A percentile compares a stretch with the other conserved stretches of the same genome.
Evolutionary conservation across 2,888 invertebrate genomes (phyloP).

Genomic region (Gymnocheta viridis): DNA sequence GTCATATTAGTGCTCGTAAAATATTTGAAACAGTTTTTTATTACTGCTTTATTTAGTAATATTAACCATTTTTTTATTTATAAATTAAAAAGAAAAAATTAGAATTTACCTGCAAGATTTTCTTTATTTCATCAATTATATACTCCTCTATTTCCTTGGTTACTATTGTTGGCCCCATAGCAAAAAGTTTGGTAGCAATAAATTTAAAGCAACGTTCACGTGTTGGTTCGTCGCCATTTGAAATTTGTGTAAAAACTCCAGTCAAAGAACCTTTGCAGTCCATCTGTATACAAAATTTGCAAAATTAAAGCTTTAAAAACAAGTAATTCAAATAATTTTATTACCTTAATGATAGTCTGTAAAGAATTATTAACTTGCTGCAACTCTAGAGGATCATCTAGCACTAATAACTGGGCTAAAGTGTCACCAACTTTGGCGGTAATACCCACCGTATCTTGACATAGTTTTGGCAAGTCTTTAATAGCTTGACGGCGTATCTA

Average conservation of each 20-base stretch:
- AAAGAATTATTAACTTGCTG: conserved; percentile 92
- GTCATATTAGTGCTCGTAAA: too few species aligned
- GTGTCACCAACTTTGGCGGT: conserved; percentile 95
- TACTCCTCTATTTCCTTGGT: conserved; percentile 93
- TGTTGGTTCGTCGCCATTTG: conserved; percentile 88
- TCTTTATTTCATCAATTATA: conserved; percentile 92
- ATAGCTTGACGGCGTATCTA: conserved; percentile 97
- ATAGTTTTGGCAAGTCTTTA: conserved; percentile 93
- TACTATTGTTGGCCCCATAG: conserved; percentile 89
- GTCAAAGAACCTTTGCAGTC: conserved; percentile 84
- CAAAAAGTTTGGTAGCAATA: conserved; percentile 90
- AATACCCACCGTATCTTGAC: conserved; percentile 92
- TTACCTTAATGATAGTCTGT: conserved; percentile 83
- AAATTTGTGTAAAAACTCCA: conserved; percentile 87
- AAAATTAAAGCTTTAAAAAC: background rate
- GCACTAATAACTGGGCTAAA: conserved; percentile 93
- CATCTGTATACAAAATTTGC: conserved; percentile 70
- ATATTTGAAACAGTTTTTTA: too few species aligned
- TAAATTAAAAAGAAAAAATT: background rate
- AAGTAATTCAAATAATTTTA: background rate
- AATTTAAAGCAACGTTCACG: conserved; percentile 95
- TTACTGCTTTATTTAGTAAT: too few species aligned
- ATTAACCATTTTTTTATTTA: too few species aligned
- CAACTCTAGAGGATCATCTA: conserved; percentile 92
- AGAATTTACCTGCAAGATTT: conserved; percentile 87